phyloP scores from a whole-genome alignment of 2,113 vertebrate genomes.

The Psophia crepitans region DNA sequence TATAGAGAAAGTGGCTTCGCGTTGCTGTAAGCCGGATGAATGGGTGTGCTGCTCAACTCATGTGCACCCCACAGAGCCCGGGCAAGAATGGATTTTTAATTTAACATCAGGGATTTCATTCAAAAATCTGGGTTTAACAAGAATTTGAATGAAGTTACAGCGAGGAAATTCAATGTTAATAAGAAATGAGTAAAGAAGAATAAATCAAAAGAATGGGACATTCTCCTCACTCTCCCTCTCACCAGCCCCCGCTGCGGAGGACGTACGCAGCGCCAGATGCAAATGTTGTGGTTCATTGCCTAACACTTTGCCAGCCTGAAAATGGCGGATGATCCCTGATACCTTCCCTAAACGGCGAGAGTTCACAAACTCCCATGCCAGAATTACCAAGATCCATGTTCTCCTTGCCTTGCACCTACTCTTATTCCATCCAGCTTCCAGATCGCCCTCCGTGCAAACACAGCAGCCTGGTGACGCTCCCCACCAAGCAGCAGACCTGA shows the following conservation, averaged over 20 bases:
- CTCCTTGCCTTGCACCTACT: background rate
- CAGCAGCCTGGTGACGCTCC: background rate
- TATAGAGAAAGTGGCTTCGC: background rate
- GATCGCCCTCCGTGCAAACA: fast-evolving
- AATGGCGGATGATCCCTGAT: background rate
- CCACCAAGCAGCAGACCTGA: background rate
- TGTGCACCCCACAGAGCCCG: background rate
- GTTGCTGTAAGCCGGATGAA: background rate
- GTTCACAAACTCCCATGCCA: background rate
- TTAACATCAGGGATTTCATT: background rate
- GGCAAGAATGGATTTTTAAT: background rate
- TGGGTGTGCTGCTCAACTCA: background rate
- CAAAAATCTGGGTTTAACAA: background rate
- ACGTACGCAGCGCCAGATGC: fast-evolving
- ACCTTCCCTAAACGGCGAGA: background rate
- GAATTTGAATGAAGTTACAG: background rate
- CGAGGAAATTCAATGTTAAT: background rate
- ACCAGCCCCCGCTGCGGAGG: background rate
- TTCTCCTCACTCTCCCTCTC: background rate
- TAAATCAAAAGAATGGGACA: background rate
- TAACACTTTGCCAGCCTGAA: background rate
- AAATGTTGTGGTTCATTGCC: background rate
- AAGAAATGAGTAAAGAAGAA: background rate
- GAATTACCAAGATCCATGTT: background rate
- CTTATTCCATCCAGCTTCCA: background rate